Conservation (phyloP, 2,888 invertebrate genomes). For the Lasioglossum leucozonium region DNA sequence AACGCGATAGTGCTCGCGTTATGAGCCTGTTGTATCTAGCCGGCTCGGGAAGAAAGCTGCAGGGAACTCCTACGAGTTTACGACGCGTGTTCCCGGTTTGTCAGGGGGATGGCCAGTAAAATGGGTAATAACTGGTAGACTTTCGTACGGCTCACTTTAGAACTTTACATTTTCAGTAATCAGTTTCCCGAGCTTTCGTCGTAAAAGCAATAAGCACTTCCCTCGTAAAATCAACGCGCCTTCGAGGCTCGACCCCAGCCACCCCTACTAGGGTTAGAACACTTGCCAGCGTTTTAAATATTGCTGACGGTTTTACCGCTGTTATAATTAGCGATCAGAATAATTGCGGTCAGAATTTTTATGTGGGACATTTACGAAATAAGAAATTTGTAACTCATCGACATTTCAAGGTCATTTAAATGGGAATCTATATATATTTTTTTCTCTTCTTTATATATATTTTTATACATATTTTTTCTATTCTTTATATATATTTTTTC, state of each 20-base stretch:
- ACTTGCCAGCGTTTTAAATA: too few species aligned
- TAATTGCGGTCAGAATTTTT: not conserved
- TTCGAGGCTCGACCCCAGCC: not conserved
- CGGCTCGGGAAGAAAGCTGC: slow-evolving; percentile 23
- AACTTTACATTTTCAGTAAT: slow-evolving; percentile 17
- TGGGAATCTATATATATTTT: too few species aligned
- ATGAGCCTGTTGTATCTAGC: slow-evolving; percentile 13
- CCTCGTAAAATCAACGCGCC: not conserved
- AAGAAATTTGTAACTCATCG: too few species aligned
- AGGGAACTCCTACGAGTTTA: slow-evolving; percentile 64
- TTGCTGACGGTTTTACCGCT: not conserved
- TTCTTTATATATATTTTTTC: too few species aligned
- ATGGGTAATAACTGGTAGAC: slow-evolving; percentile 58
- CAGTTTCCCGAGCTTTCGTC: slow-evolving; percentile 1
- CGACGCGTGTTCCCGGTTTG: slow-evolving; percentile 48
- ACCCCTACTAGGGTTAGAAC: too few species aligned
- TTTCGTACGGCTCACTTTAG: slow-evolving; percentile 54
- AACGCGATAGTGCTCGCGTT: not conserved
- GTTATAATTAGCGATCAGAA: not conserved
- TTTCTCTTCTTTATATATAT: too few species aligned
- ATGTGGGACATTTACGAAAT: too few species aligned
- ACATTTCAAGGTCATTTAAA: too few species aligned
- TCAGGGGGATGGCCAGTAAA: slow-evolving; percentile 61
- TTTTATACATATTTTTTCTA: too few species aligned
- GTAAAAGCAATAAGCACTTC: slow-evolving; percentile 5